A percentile compares a stretch with the other conserved stretches of the same genome.
phyloP scores from a whole-genome alignment of 2,888 invertebrate genomes.

The Trichacis sp. region DNA sequence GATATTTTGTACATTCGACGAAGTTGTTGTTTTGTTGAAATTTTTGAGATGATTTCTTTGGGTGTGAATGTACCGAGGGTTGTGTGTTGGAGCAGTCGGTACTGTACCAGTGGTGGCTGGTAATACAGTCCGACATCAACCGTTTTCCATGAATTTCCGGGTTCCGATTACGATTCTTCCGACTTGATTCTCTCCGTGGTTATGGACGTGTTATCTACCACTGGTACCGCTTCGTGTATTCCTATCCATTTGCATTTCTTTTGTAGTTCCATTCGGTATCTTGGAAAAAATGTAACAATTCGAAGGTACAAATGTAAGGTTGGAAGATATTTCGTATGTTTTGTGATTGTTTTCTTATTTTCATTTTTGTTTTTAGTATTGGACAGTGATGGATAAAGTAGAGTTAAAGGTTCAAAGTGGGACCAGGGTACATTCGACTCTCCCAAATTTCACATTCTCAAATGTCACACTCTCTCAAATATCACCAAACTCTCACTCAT shows the following conservation, averaged over 20 bases:
- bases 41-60: no score
- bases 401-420: no score
- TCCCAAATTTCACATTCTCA: no score
- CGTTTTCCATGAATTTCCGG: constrained; percentile 16
- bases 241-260: constrained; percentile 82
- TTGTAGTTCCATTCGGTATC: constrained; percentile 80
- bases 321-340: not conserved
- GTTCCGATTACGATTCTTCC: constrained; percentile 58
- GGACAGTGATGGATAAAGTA: no score
- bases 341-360: no score
- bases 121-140: constrained; percentile 32
- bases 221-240: constrained; percentile 66
- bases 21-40: no score
- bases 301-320: not conserved
- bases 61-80: no score
- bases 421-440: no score
- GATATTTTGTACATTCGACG: no score
- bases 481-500: no score
- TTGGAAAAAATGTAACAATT: constrained; percentile 30
- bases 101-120: constrained; percentile 49
- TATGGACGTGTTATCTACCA: constrained; percentile 49
- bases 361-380: no score
- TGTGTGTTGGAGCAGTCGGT: constrained; percentile 7
- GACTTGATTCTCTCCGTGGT: constrained; percentile 60
- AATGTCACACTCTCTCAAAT: no score